A percentile compares a stretch with the other conserved stretches of the same genome.
These are phyloP conservation scores for Microcebus tavaratra DNA, from an alignment of 2,113 vertebrate species.

Conservation along the genomic window DNA sequence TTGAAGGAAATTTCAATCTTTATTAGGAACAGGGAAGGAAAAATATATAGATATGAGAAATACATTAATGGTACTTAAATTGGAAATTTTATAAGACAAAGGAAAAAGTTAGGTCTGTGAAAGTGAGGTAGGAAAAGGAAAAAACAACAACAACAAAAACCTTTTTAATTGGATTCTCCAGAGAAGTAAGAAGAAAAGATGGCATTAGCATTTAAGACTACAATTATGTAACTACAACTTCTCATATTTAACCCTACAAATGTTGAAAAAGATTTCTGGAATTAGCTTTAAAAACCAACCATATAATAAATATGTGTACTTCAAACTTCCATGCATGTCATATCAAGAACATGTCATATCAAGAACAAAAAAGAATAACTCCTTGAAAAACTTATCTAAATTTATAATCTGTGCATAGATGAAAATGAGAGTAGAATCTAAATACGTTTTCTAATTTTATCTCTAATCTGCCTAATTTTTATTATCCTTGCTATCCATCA, in stretches of 20 bases:
- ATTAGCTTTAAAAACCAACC: slow-evolving; percentile 37
- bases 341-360: background rate
- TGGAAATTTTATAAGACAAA: slow-evolving; percentile 52
- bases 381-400: background rate
- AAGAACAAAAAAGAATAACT: background rate
- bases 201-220: background rate
- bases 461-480: background rate
- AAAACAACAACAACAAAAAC: background rate
- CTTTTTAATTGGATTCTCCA: background rate
- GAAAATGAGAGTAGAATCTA: background rate
- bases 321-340: background rate
- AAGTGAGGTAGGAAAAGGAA: background rate
- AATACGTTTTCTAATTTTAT: background rate
- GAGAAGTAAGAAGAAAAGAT: background rate
- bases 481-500: background rate
- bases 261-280: background rate
- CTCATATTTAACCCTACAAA: slow-evolving; percentile 3
- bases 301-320: background rate
- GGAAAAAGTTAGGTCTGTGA: slow-evolving; percentile 23
- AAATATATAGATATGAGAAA: background rate
- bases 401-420: background rate
- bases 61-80: slow-evolving; percentile 11
- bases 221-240: background rate
- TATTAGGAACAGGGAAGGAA: background rate
- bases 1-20: background rate